Evolutionary conservation across 2,797 vertebrate genomes (phyloP).

Genomic region (Sylvilagus floridanus): DNA sequence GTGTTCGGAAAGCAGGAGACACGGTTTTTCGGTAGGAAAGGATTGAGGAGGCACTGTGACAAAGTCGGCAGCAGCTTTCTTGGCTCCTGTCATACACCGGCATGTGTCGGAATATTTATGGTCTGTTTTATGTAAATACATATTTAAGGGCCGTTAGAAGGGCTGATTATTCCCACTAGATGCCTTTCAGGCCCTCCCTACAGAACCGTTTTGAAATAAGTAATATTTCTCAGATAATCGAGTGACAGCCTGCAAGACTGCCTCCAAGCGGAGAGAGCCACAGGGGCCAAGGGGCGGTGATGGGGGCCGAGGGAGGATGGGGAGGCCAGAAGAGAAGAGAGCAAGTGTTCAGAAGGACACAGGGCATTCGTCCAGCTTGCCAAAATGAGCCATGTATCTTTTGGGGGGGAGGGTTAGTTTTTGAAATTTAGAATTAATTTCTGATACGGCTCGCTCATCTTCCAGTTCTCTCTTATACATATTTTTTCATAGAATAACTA

Average conservation of each 20-base stretch:
- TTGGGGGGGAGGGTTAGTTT: constrained; percentile 19
- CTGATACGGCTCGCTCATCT: constrained; percentile 35
- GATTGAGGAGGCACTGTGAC: constrained; percentile 51
- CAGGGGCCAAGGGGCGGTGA: constrained; percentile 69
- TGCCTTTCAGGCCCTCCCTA: constrained; percentile 81
- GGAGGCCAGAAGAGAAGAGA: constrained; percentile 17
- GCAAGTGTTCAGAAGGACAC: constrained; percentile 23
- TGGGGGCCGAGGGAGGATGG: not conserved
- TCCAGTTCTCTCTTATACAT: constrained; percentile 63
- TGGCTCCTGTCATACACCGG: constrained; percentile 70
- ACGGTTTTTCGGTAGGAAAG: constrained; percentile 70
- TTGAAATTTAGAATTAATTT: constrained; percentile 75
- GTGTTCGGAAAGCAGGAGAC: constrained; percentile 71
- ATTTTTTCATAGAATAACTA: constrained; percentile 63
- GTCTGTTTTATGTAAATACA: constrained; percentile 82
- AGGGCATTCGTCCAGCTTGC: constrained; percentile 29
- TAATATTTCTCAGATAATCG: constrained; percentile 84
- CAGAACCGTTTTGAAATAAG: constrained; percentile 83
- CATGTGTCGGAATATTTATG: constrained; percentile 74
- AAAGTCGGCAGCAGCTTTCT: constrained; percentile 73
- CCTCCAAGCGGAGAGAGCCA: constrained; percentile 73
- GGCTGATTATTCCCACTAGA: constrained; percentile 81
- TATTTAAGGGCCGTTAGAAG: constrained; percentile 75
- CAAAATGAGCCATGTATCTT: constrained; percentile 47
- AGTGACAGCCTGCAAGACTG: constrained; percentile 79